Evolutionary conservation across 64 coral and sea anemone genomes (phyloP), one percentile per base, ranked within the genome.

Genomic region (Pocillopora damicornis): DNA sequence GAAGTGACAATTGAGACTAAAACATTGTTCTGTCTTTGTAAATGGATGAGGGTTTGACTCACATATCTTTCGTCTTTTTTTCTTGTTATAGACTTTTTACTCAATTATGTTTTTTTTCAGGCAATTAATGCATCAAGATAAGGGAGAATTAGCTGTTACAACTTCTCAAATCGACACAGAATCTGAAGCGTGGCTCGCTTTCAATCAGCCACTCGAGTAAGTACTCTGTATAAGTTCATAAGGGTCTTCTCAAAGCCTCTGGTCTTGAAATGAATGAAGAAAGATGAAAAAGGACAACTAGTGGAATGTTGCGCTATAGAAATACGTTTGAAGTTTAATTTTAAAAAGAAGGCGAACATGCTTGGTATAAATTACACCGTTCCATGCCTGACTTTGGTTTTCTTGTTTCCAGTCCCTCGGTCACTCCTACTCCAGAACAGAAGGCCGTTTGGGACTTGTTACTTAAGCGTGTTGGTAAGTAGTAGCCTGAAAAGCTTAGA

Each of bases 121-220:
- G 80, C 90, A 91, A 63, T 60, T 95, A 56, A 80, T 92, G 35
- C 94, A 92, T 62, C 79, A 81, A 13, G 94, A 96, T 66, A 92
- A 92, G 78, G 76, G 92, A 25, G 94, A 96, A 5, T 69, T 96
- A 45, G 81, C 58, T 37, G 94, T 96, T 26, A 61, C 94, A 13
- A 88, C 94, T 57, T 66, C 86, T n/a, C 88, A 92, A 77, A 79
- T 96, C 20, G 90, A 96, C 26, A 91, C 90, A 25, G 94, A 96
- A 88, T 88, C 94, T 23, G 94, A 96, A 65, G 94, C 90, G 10
- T 96, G 94, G 94, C 90, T 96, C 5, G 94, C 72, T 1, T 96
- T 92, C 81, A 92, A 77, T 26, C 87, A 87, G 74, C 90, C 94
- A 7, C 63, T 87, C 76, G 80, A 87, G 94, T 95, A 88, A 89